These are phyloP conservation scores for Pomacea canaliculata DNA, from an alignment of 2,888 invertebrate species.

Conservation along the genomic window DNA sequence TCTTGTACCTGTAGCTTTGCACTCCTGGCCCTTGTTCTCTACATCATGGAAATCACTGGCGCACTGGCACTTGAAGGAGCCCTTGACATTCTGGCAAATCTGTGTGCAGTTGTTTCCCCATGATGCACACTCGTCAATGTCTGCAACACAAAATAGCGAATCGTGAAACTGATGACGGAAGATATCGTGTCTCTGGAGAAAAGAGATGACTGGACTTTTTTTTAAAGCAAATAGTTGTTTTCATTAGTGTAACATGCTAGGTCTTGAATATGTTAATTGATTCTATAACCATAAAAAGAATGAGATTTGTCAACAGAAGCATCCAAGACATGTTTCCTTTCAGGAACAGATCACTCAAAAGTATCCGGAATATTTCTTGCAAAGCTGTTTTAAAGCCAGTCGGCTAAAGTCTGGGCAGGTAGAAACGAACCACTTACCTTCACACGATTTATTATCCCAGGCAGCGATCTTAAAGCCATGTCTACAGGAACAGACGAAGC, in stretches of 20 bases:
- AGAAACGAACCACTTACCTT: slow-evolving; percentile 41
- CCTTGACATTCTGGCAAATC: slow-evolving; percentile 91
- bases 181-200: neutral
- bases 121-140: slow-evolving; percentile 89
- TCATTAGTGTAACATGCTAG: too few species aligned
- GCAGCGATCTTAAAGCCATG: slow-evolving; percentile 49
- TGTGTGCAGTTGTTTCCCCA: slow-evolving; percentile 90
- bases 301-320: too few species aligned
- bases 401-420: neutral
- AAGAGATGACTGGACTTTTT: too few species aligned
- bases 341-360: too few species aligned
- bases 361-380: too few species aligned
- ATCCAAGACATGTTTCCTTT: too few species aligned
- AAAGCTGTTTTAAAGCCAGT: too few species aligned
- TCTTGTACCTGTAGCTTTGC: slow-evolving; percentile 54
- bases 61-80: slow-evolving; percentile 89
- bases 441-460: slow-evolving; percentile 56
- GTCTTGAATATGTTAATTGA: too few species aligned
- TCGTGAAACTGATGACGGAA: neutral
- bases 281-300: too few species aligned
- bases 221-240: neutral
- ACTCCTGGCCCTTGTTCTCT: slow-evolving; percentile 51
- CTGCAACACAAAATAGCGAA: slow-evolving; percentile 67
- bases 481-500: slow-evolving; percentile 89
- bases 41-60: slow-evolving; percentile 69